Base-by-base conservation (phyloP, 2,888 invertebrate genomes). In the Tetheella fluctuosa region DNA sequence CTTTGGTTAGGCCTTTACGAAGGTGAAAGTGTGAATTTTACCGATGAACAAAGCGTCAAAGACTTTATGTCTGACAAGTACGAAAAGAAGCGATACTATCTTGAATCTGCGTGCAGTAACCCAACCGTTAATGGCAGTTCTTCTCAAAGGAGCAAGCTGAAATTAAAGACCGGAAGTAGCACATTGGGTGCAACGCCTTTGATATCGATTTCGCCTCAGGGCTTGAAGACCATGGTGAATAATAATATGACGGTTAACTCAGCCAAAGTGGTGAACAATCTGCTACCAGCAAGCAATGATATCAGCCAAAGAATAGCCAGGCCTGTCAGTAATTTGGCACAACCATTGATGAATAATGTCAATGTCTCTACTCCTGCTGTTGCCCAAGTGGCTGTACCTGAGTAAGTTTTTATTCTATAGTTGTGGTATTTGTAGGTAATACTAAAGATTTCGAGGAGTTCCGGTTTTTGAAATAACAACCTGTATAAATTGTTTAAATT, bases 21-120 rank as follows among this genome's bases (percentile, higher is more conserved):
- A 86, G 95, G 96, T 83, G 90, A 93, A 88, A 91, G 93, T 86
- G 94, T 95, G 52, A 96, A 97, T 82, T 95, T 95, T 69, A 96
- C 96, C 77, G 98, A 98, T 81, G 98, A 98, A 89, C 97, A 97
- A 88, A 96, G 97, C 86, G 96, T 98, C 79, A 96, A 96, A 85
- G 98, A 98, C 88, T 96, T 98, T 80, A 98, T 99, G 97, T 95
- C 96, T 59, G 96, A 98, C 82, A 99, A 99, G 91, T 99, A 99
- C 85, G 99, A 99, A 88, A 95, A 96, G 81, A 98, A 98, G 85
- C 95, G 98, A 83, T 96, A 94, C 74, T 92, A 91, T 81, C 74
- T 93, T 60, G 92, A 93, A 65, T 68, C 83, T 2, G 73, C 85
- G 55, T 71, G 77, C 48, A 79, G 80, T 54, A 83, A 75, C 73